These are phyloP conservation scores for Apeltes quadracus DNA, from an alignment of 2,113 vertebrate species.

Conservation along the genomic window DNA sequence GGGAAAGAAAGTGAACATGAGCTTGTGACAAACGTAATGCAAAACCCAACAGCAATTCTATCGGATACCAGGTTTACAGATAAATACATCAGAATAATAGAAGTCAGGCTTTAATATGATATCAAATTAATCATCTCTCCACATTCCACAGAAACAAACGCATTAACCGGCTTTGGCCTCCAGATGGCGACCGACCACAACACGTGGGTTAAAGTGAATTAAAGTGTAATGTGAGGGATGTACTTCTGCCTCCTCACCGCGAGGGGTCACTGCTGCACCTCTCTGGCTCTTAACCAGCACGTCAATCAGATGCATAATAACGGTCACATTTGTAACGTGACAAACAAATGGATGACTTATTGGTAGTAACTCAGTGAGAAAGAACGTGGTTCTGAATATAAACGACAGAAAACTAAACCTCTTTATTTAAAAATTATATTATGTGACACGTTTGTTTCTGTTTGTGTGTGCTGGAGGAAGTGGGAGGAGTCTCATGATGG, in stretches of 20 bases:
- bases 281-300: neutral
- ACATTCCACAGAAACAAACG: neutral
- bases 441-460: neutral
- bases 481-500: constrained; percentile 28
- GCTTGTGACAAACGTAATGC: too few species aligned
- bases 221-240: neutral
- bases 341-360: neutral
- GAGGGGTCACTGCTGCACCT: neutral
- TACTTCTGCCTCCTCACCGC: neutral
- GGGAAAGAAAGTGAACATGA: too few species aligned
- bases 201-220: neutral
- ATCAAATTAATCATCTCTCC: too few species aligned
- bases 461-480: neutral
- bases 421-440: neutral
- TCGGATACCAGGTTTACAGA: too few species aligned
- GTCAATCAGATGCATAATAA: neutral
- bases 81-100: too few species aligned
- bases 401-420: neutral
- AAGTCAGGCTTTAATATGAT: too few species aligned
- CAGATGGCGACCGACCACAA: too few species aligned
- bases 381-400: neutral
- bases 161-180: neutral
- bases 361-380: neutral
- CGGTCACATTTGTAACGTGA: neutral
- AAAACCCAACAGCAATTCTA: too few species aligned